Conservation (phyloP, 2,113 vertebrate species). For the Periophthalmus modestus region DNA sequence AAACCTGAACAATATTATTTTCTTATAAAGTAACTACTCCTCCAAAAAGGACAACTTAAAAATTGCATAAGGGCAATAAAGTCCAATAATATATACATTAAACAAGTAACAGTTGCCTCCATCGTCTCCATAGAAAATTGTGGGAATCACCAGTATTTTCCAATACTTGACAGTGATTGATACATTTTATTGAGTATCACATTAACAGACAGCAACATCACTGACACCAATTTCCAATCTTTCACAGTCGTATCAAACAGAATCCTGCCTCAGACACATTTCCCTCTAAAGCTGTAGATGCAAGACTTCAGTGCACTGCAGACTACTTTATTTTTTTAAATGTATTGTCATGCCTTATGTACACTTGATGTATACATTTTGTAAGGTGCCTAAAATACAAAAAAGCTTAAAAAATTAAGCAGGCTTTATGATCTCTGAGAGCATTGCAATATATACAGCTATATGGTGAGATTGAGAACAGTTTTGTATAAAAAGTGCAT, state of each 20-base stretch:
- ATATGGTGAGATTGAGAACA: constrained; percentile 36
- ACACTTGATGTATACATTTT: constrained; percentile 31
- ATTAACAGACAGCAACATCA: constrained; percentile 49
- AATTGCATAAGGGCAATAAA: too few species aligned
- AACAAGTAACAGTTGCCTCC: neutral
- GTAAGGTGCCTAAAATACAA: constrained; percentile 15
- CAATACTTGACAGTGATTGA: constrained; percentile 25
- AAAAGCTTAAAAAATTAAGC: constrained; percentile 22
- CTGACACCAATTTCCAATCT: constrained; percentile 14
- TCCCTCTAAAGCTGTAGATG: neutral
- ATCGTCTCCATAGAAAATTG: neutral
- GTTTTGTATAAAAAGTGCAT: constrained; percentile 68
- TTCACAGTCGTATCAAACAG: constrained; percentile 10
- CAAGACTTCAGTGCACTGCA: constrained; percentile 9
- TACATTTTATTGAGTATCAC: constrained; percentile 47
- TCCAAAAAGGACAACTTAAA: too few species aligned
- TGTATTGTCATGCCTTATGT: constrained; percentile 28
- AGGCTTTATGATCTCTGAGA: constrained; percentile 18
- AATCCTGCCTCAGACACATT: neutral
- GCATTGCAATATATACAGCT: constrained; percentile 39
- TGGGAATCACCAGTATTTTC: neutral
- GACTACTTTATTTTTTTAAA: constrained; percentile 8
- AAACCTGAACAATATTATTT: too few species aligned
- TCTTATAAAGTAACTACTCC: too few species aligned
- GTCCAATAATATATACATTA: too few species aligned